Evolutionary conservation across 2,113 vertebrate genomes (phyloP), one percentile per base, ranked within the genome.

Genomic region (Ciconia boyciana): DNA sequence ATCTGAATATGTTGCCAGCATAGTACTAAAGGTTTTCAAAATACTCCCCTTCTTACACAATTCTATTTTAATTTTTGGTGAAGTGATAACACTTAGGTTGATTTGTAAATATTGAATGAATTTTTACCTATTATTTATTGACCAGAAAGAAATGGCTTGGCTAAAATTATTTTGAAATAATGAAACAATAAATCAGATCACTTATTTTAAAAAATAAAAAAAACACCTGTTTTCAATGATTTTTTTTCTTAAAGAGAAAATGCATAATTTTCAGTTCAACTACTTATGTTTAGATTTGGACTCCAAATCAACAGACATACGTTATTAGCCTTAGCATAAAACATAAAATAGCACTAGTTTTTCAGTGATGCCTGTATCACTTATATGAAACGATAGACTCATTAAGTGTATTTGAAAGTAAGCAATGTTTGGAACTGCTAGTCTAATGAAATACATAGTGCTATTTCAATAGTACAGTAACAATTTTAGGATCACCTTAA

Each of bases 131-230:
- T 16, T 5, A 39, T n/a, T 71, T 95, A 31, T 51, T 70, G 24
- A 20, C 32, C 41, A 39, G 20, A 57, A 88, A 36, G 14, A 64
- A 70, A 80, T 44, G 52, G 19, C 62, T 46, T 83, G 26, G 8
- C 8, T 74, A 28, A 77, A 39, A 54, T 75, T 22, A 4, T 55
- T 39, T 81, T 29, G 11, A 92, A 94, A 61, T 49, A 81, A 20
- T 0, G 0, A 77, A 57, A 21, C 7, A 36, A 14, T n/a, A 75
- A 57, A 41, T 49, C 32, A 55, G 19, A 49, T 31, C 5, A 32
- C 28, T 84, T 72, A 25, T 7, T 72, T 39, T 7, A n/a, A 83
- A 74, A 61, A 7, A 24, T 13, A 8, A 15, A 36, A n/a, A n/a
- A 60, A 36, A 3, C 10, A 29, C 9, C 5, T 71, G 0, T 58